Evolutionary conservation across 2,113 vertebrate genomes (phyloP), one percentile per base, ranked within the genome.

Genomic region (Acanthisitta chloris): DNA sequence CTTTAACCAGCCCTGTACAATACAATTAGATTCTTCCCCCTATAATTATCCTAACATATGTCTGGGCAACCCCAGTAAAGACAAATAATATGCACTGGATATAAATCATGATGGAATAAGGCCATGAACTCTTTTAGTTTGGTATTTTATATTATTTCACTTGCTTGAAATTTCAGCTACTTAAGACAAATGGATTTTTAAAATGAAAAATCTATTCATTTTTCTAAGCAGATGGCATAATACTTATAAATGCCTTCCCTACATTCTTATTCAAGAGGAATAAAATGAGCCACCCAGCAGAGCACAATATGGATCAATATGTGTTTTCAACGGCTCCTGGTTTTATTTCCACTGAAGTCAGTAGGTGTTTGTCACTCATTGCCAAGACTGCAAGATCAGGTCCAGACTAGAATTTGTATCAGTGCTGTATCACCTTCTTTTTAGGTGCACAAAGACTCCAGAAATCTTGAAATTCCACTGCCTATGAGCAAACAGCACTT

Each of bases 201-300:
- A 92, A 90, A 91, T 62, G 59, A 93, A 92, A 96, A 81, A 93
- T 71, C 76, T 82, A 77, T 88, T 86, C 21, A 42, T 90, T 86
- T 71, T 79, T 59, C 55, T 62, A 86, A 86, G 40, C 67, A 90
- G 76, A 83, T 42, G 45, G 59, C 18, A 55, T 71, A 86, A 84
- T 78, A 38, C 51, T 78, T 64, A 52, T 8, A 84, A 90, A 84
- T 65, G 45, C 28, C 23, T 94, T 78, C 55, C 59, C 76, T 79
- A 38, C 51, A 49, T 86, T 90, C 15, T 70, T 78, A 81, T 69
- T 96, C 40, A 28, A 55, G 23, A 83, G 36, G 45, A 90, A 74
- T 81, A 67, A 93, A 88, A 92, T 55, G 38, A 93, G 34, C 38
- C 49, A 73, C n/a, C 49, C 67, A 86, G 67, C 46, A 70, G 88